Evolutionary conservation across 2,888 invertebrate species (phyloP).

Genomic region (Melipona bicolor): DNA sequence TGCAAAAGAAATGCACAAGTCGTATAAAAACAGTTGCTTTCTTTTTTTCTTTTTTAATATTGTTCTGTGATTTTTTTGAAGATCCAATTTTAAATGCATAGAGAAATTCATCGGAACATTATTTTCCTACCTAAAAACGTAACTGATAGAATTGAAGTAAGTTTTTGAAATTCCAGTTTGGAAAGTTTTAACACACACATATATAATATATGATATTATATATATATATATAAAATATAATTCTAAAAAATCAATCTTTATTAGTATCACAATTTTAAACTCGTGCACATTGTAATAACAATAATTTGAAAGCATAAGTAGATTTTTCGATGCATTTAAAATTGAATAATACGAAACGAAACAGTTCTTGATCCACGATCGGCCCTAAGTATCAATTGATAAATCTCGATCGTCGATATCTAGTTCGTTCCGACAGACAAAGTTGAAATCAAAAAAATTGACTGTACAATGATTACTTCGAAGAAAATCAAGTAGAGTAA

Average conservation of each 20-base stretch:
- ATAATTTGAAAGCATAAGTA: not conserved
- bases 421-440: constrained; percentile 51
- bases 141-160: not conserved
- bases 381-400: constrained; percentile 45
- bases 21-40: constrained; percentile 43
- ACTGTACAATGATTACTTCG: not conserved
- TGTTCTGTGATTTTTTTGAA: constrained; percentile 9
- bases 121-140: not conserved
- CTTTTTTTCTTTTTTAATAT: constrained; percentile 10
- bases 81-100: constrained; percentile 30
- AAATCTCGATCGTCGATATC: constrained; percentile 42
- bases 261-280: not conserved
- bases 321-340: constrained; percentile 35
- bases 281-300: constrained; percentile 13
- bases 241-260: not conserved
- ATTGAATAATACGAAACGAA: constrained; percentile 29
- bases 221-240: not conserved
- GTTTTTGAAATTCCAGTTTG: not conserved
- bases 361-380: constrained; percentile 42
- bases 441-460: constrained; percentile 23
- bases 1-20: constrained; percentile 49
- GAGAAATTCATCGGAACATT: constrained; percentile 8
- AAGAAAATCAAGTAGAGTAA: constrained; percentile 10
- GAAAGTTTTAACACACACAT: not conserved
- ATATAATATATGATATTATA: no score